Base-by-base conservation (phyloP, 2,113 vertebrate species). In the Megalops atlanticus region DNA sequence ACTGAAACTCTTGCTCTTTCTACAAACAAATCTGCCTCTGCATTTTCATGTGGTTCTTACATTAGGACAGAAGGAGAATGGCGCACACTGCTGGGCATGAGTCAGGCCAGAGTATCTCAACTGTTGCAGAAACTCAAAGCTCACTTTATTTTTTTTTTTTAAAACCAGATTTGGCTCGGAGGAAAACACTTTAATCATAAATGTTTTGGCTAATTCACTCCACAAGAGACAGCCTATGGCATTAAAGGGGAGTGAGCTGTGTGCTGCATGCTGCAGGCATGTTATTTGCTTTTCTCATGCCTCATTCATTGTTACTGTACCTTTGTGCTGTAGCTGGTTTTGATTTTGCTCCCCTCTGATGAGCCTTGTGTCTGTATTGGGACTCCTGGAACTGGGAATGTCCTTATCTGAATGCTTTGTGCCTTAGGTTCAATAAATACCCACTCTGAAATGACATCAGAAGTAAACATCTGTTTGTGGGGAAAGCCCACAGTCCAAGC, bases 181-280 rank as follows among this genome's bases (percentile, higher is more conserved):
- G 36, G 74, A 36, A 52, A 77, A 54, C 47, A 54, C 49, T 77
- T 77, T 38, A 77, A 77, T 77, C 76, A 58, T 58, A 77, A 77
- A 52, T 77, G 43, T 77, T 58, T 58, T 49, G 38, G 21, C 24
- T 58, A 77, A 77, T 77, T 77, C 24, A 36, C 54, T 49, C 49
- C 76, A 58, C 76, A n/a, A 52, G 21, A 77, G 12, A 33, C 10
- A 47, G 58, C 27, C 58, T 31, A 11, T 15, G n/a, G 58, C n/a
- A 31, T n/a, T 24, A n/a, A n/a, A 3, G 52, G 52, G 18, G n/a
- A 1, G 24, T 64, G n/a, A n/a, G 2, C n/a, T 4, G 4, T 64
- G 58, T 11, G 31, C 8, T 4, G 31, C 58, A 27, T 64, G n/a
- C 31, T 64, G 58, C n/a, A 31, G n/a, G 58, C 11, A 31, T 31